phyloP scores from a whole-genome alignment of 2,113 vertebrate species.

The Elaphurus davidianus region DNA sequence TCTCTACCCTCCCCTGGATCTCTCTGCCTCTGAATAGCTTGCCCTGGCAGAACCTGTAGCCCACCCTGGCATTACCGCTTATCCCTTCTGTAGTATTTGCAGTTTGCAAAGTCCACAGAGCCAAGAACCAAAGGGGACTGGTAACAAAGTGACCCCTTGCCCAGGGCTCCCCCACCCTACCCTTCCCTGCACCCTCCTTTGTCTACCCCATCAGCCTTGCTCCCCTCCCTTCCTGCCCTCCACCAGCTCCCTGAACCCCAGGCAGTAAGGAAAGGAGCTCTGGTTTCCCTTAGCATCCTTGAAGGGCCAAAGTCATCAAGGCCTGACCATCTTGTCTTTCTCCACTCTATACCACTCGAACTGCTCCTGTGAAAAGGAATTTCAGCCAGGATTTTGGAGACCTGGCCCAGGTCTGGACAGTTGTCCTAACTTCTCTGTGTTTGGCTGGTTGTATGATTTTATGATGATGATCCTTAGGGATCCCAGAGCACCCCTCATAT shows the following conservation, averaged over 20 bases:
- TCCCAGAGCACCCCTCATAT: neutral
- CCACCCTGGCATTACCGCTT: neutral
- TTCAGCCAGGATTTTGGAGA: neutral
- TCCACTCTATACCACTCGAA: neutral
- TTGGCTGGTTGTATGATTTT: neutral
- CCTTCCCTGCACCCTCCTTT: neutral
- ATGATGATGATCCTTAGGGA: neutral
- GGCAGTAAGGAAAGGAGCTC: neutral
- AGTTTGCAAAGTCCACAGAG: neutral
- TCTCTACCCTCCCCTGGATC: neutral
- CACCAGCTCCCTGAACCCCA: neutral
- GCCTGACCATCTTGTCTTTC: neutral
- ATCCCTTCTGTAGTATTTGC: neutral
- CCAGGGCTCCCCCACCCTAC: neutral
- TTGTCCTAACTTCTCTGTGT: neutral
- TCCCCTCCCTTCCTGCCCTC: neutral
- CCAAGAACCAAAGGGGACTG: neutral
- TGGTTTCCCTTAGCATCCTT: conserved; percentile 5
- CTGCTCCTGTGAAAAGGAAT: neutral
- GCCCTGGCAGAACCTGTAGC: neutral
- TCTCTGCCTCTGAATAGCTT: neutral
- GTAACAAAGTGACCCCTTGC: neutral
- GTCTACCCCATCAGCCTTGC: neutral
- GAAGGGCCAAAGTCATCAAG: neutral
- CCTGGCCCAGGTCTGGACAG: neutral